Evolutionary conservation across 2,113 vertebrate genomes (phyloP).

Genomic region (Strix aluco): DNA sequence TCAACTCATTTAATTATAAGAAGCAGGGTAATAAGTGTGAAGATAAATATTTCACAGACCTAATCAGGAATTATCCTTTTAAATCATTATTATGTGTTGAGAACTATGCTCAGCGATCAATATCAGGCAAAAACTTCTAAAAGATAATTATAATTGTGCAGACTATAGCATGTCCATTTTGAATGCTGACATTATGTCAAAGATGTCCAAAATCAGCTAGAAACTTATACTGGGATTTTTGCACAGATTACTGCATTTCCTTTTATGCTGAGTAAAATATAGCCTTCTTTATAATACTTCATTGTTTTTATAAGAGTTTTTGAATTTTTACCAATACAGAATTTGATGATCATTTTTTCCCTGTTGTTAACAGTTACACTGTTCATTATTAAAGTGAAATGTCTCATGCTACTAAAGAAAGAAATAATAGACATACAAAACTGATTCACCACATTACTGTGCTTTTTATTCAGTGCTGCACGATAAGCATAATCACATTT

Average conservation of each 20-base stretch:
- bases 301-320: not conserved
- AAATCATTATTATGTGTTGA: conserved; percentile 40
- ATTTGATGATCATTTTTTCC: not conserved
- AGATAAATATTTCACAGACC: conserved; percentile 60
- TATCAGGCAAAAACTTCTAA: conserved; percentile 21
- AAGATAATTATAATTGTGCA: conserved; percentile 46
- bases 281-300: not conserved
- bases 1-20: conserved; percentile 49
- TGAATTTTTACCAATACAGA: not conserved
- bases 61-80: conserved; percentile 56
- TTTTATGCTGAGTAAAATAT: not conserved
- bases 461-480: not conserved
- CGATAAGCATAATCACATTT: not conserved
- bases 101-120: conserved; percentile 34
- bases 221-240: not conserved
- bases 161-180: not conserved
- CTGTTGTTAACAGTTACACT: not conserved
- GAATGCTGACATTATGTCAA: not conserved
- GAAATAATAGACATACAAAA: not conserved
- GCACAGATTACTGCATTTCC: not conserved
- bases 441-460: not conserved
- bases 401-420: not conserved
- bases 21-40: conserved; percentile 29
- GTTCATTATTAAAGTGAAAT: not conserved
- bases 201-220: not conserved